Evolutionary conservation across 2,888 invertebrate species (phyloP), one percentile per base, ranked within the genome.

Genomic region (Sinhomidia bicolor): DNA sequence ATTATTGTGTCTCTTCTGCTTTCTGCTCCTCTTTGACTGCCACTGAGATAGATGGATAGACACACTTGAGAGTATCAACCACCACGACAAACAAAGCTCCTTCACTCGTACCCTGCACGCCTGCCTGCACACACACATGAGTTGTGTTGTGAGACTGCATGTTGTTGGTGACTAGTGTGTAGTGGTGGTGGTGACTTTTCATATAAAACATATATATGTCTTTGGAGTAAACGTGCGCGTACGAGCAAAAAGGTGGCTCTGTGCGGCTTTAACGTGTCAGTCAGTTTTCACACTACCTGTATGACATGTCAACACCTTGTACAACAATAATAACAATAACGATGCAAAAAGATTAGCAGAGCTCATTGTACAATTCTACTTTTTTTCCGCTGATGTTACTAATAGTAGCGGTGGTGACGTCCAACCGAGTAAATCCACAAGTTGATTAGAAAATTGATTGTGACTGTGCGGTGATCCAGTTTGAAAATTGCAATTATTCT

Each of bases 221-320:
- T n/a, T n/a, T n/a, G n/a, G 41, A 17, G 1, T 5, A 17, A 7
- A 36, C 65, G 36, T n/a, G n/a, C n/a, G 29, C 47, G 29, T 14
- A 76, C 44, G 44, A 62, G 68, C n/a, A 88, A 88, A 88, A 88
- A 80, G 84, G 74, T 74, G 60, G 84, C 74, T 80, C 74, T 1
- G 79, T 60, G 80, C 32, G 29, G 60, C 47, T 74, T 57, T 60
- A 85, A 88, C 84, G 88, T 84, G 88, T 84, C 88, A 88, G 84
- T 88, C 83, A 83, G 78, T 83, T 83, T 74, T 47, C 80, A 84
- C 84, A 84, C 84, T 88, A 82, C 84, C 88, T 84, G 44, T 62
- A 47, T 88, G 54, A 88, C 88, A 80, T 88, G 88, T 88, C 88
- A 80, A 74, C 83, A 88, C 68, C 79, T 83, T 83, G 65, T 47